Evolutionary conservation across 30 jellyfish, hydroid and myxozoan species (phyloP).

Genomic region (Rhopilema esculentum): DNA sequence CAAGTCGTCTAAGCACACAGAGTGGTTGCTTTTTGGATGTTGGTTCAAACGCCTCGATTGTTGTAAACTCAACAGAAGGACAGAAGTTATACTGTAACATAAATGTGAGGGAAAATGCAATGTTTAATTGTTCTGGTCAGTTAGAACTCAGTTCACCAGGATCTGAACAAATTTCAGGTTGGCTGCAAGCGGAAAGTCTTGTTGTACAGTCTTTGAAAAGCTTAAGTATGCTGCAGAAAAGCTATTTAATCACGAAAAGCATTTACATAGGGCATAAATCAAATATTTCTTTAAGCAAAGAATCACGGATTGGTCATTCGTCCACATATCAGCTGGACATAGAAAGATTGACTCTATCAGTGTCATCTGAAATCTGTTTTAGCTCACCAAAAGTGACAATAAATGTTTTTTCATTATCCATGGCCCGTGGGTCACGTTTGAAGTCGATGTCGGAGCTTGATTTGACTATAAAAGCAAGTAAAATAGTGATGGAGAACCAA

Average conservation of each 20-base stretch:
- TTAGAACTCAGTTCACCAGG: slow-evolving; percentile 1
- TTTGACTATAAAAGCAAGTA: slow-evolving; percentile 23
- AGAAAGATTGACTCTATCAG: slow-evolving; percentile 20
- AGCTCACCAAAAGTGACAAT: slow-evolving; percentile 7
- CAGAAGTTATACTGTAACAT: slow-evolving; percentile 21
- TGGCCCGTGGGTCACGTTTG: slow-evolving; percentile 57
- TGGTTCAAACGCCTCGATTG: slow-evolving; percentile 11
- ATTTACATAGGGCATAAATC: slow-evolving; percentile 26
- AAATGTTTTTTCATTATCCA: background rate
- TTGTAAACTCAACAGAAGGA: slow-evolving; percentile 28
- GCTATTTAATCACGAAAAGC: slow-evolving; percentile 15
- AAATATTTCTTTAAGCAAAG: slow-evolving; percentile 1
- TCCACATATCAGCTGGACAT: slow-evolving; percentile 3
- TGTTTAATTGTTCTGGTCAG: slow-evolving; percentile 2
- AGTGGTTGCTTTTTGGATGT: slow-evolving; percentile 41
- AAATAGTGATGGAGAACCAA: slow-evolving; percentile 36
- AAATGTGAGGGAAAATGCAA: slow-evolving; percentile 18
- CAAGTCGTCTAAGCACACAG: slow-evolving; percentile 11
- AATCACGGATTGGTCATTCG: slow-evolving; percentile 25
- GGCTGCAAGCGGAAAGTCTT: slow-evolving; percentile 15
- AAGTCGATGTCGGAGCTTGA: slow-evolving; percentile 5
- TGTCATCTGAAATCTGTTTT: slow-evolving; percentile 13
- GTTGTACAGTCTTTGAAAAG: slow-evolving; percentile 12
- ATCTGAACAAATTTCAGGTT: slow-evolving; percentile 24
- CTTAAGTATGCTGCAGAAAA: background rate